phyloP scores from a whole-genome alignment of 2,113 vertebrate genomes.

The Pteropus alecto region DNA sequence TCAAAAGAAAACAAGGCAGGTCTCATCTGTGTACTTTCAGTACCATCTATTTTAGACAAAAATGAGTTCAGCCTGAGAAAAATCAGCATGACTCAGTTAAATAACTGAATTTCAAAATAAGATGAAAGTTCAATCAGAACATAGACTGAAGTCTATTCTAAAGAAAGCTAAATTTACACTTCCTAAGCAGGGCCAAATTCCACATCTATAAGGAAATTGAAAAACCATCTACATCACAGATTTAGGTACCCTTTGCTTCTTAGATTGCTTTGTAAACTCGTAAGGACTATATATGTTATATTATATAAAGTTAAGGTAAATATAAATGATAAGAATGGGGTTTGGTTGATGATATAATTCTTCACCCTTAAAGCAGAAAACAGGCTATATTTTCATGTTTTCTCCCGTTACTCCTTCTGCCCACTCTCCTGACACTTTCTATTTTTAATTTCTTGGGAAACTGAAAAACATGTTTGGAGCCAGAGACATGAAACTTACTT shows the following conservation, averaged over 20 bases:
- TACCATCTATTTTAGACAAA: constrained; percentile 53
- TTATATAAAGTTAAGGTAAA: constrained; percentile 1
- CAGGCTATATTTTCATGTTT: constrained; percentile 11
- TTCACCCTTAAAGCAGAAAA: background rate
- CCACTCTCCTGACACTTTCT: background rate
- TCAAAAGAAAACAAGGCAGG: constrained; percentile 64
- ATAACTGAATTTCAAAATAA: constrained; percentile 66
- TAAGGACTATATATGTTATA: background rate
- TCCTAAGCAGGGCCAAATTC: constrained; percentile 35
- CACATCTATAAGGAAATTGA: background rate
- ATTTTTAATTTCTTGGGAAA: constrained; percentile 54
- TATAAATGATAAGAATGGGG: background rate
- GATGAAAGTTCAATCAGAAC: constrained; percentile 52
- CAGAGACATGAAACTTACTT: background rate
- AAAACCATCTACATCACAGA: constrained; percentile 26
- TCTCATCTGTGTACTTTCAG: constrained; percentile 66
- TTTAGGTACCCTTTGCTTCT: constrained; percentile 36
- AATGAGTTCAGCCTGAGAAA: constrained; percentile 60
- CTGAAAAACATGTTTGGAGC: constrained; percentile 16
- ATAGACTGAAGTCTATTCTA: constrained; percentile 37
- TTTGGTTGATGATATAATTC: constrained; percentile 15
- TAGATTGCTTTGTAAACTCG: background rate
- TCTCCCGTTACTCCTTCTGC: background rate
- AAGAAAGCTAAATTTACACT: constrained; percentile 33
- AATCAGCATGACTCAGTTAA: constrained; percentile 66